phyloP scores from a whole-genome alignment of 2,888 invertebrate genomes.

The Sinopyrophorus schimmeli region DNA sequence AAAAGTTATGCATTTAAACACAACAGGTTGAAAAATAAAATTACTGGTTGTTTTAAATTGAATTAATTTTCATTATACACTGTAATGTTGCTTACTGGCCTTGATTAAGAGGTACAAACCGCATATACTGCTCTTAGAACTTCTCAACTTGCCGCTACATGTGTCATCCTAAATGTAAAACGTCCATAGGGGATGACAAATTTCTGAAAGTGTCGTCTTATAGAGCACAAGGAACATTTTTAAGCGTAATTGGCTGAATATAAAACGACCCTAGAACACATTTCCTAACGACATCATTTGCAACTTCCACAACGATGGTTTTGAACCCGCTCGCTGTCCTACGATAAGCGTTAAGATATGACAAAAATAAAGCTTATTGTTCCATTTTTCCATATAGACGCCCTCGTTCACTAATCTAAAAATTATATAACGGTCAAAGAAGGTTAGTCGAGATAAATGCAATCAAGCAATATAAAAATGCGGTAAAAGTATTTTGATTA shows the following conservation, averaged over 20 bases:
- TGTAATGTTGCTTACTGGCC: conserved; percentile 38
- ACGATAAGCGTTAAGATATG: conserved; percentile 19
- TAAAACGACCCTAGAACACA: conserved; percentile 41
- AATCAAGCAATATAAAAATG: too few relatives aligned
- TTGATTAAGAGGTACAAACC: conserved; percentile 32
- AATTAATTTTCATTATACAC: too few relatives aligned
- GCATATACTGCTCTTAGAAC: too few relatives aligned
- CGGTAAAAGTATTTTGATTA: too few relatives aligned
- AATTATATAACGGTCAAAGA: too few relatives aligned
- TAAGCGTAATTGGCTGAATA: conserved; percentile 43
- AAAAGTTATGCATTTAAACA: too few relatives aligned
- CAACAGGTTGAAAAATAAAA: too few relatives aligned
- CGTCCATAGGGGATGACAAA: conserved; percentile 44
- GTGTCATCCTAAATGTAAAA: conserved; percentile 42
- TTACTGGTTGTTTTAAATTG: too few relatives aligned
- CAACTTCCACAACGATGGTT: conserved; percentile 40
- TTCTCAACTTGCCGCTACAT: conserved; percentile 35
- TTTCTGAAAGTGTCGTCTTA: conserved; percentile 43
- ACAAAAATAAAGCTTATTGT: conserved; percentile 21
- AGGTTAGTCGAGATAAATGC: too few relatives aligned
- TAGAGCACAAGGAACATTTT: conserved; percentile 38
- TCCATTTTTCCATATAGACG: conserved; percentile 4
- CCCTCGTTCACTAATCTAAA: too few relatives aligned
- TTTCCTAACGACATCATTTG: conserved; percentile 46
- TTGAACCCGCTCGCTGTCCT: conserved; percentile 22